Evolutionary conservation across 2,888 invertebrate species (phyloP), one percentile per base, ranked within the genome.

Genomic region (Itoplectis maculator): DNA sequence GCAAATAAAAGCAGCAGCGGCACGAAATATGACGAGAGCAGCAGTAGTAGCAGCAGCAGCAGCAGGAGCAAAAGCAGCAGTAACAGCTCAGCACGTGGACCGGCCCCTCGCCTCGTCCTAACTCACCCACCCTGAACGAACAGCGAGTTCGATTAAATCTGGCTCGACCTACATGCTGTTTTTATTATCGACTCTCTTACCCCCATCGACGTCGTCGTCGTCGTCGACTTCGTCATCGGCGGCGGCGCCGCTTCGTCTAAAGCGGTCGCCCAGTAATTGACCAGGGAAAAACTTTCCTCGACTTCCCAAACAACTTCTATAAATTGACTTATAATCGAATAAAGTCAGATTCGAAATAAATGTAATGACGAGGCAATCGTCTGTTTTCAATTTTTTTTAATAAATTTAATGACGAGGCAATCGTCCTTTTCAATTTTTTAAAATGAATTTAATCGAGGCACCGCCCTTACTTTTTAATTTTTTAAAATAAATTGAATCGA

Each of bases 131-230:
- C 70, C 66, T 13, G 63, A 61, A 72, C 63, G 63, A 81, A 47
- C 73, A n/a, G 68, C 72, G 72, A 68, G 73, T 83, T 84, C 81
- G 84, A 84, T 84, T 68, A 68, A 81, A 84, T 84, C 84, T 79
- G 65, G 65, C 63, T 77, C 82, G 82, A 84, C 84, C 84, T 82
- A 84, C 84, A 84, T 84, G 79, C 73, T 63, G 47, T 54, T 84
- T 84, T 84, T 84, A 79, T 84, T 81, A 78, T 81, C 78, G 81
- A 68, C 61, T 63, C 47, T 59, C 40, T 49, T 68, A 45, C 59
- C 47, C 51, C 54, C 70, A 72, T 72, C 15, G 68, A 42, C 59
- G 59, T 35, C 61, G 47, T n/a, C 51, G 65, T 65, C 75, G 66
- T 66, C 56, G 75, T 75, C 75, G n/a, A n/a, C n/a, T n/a, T n/a